Base-by-base conservation (phyloP, 2,888 invertebrate genomes). In the Xestoiulus laeticollis region DNA sequence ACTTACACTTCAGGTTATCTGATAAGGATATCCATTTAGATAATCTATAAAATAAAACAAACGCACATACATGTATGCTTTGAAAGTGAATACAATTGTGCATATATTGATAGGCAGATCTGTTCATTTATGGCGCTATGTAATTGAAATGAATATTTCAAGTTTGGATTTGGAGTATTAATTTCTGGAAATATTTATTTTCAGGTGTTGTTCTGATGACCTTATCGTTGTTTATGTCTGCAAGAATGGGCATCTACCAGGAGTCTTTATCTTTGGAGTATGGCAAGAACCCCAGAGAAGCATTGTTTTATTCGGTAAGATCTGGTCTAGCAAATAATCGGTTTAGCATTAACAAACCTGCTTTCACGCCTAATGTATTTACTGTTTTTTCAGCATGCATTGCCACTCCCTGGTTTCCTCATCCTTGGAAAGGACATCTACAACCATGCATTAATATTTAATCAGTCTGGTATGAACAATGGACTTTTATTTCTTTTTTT, bases 331-430 rank as follows among this genome's bases (percentile, higher is more conserved):
- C 16, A 30, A 85, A 44, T 22, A 10, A 12, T 8, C 33, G 44
- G 16, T 85, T 44, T n/a, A 44, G 43, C 3, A 19, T 48, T 48
- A 16, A 44, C 43, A 44, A 48, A 48, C 4, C 4, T 48, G 22
- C 16, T 33, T 16, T 44, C 16, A 4, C 68, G 0, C 4, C 33
- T 59, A 30, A 59, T 86, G 3, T 68, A 59, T 4, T 26, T 32
- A 5, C 43, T 59, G 53, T 48, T 38, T 88, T n/a, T 87, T 30
- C 44, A 87, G 87, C 93, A 93, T 90, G 91, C 91, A 22, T 90
- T 93, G n/a, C 92, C 93, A 1, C 90, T 93, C 85, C 93, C 93
- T 53, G 91, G 91, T 33, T 93, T 93, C 90, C 88, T 92, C 10
- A 89, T 93, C 32, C 90, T 93, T 89, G 90, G 91, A 26, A 88